A percentile compares a stretch with the other conserved stretches of the same genome.
Evolutionary conservation across 2,888 invertebrate species (phyloP).

Genomic region (Fragum fragum): DNA sequence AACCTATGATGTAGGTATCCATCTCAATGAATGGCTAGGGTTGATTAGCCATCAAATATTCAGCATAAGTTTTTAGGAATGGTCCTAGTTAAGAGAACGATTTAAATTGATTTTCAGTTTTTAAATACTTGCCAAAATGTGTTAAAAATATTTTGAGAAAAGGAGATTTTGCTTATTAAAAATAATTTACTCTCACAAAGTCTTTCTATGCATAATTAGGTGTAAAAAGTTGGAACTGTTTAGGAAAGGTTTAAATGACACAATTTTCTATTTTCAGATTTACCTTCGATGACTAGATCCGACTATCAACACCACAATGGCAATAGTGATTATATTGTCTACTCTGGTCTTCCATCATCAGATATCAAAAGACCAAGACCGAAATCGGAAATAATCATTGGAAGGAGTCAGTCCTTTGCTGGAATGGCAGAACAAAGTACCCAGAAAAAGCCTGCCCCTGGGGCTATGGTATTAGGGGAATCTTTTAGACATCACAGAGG

Average conservation of each 20-base stretch:
- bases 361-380: conserved; percentile 53
- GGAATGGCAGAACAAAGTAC: conserved; percentile 68
- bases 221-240: too few relatives aligned
- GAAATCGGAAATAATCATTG: conserved; percentile 70
- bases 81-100: too few relatives aligned
- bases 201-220: too few relatives aligned
- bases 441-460: conserved; percentile 63
- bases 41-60: too few relatives aligned
- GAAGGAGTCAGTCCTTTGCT: conserved; percentile 81
- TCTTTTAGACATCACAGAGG: conserved; percentile 74
- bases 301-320: conserved; percentile 61
- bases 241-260: not conserved
- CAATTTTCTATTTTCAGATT: conserved; percentile 53
- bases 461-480: conserved; percentile 77
- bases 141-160: too few relatives aligned
- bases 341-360: conserved; percentile 39
- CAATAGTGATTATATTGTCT: conserved; percentile 37
- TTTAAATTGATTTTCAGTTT: too few relatives aligned
- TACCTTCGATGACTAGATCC: conserved; percentile 72
- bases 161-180: too few relatives aligned
- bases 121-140: too few relatives aligned
- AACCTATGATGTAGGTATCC: too few relatives aligned
- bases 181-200: too few relatives aligned
- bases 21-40: too few relatives aligned
- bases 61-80: too few relatives aligned